phyloP scores from a whole-genome alignment of 2,888 invertebrate species.

The Pollenia amentaria region DNA sequence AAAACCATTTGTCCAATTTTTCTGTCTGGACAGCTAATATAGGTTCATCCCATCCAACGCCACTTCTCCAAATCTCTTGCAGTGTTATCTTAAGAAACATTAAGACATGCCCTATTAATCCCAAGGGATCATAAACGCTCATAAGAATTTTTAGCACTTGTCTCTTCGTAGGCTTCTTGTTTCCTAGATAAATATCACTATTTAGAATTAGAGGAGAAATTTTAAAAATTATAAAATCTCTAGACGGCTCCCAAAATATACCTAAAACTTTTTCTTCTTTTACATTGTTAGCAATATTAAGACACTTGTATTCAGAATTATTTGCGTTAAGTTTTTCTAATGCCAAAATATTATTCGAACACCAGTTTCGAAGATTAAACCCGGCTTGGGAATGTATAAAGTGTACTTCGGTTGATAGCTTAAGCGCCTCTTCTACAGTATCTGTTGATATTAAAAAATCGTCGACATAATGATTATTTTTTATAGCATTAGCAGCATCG shows the following conservation, averaged over 20 bases:
- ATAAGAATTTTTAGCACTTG: slow-evolving; percentile 64
- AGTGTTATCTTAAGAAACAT: slow-evolving; percentile 50
- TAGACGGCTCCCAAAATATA: slow-evolving; percentile 62
- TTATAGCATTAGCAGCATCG: slow-evolving; percentile 27
- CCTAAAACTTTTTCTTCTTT: slow-evolving; percentile 43
- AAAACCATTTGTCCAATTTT: not conserved
- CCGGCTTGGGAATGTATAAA: slow-evolving; percentile 38
- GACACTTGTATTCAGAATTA: not conserved
- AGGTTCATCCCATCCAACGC: slow-evolving; percentile 38
- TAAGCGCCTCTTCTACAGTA: slow-evolving; percentile 35
- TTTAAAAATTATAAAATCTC: no score
- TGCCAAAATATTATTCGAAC: slow-evolving; percentile 19
- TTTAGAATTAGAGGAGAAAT: no score
- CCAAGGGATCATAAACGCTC: slow-evolving; percentile 64
- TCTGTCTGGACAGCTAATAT: slow-evolving; percentile 23
- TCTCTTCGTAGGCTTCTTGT: slow-evolving; percentile 57
- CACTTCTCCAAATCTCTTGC: slow-evolving; percentile 42
- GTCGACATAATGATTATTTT: slow-evolving; percentile 55
- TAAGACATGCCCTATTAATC: slow-evolving; percentile 33
- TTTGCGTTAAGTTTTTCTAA: slow-evolving; percentile 11
- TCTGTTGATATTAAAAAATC: slow-evolving; percentile 50
- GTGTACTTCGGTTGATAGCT: slow-evolving; percentile 27
- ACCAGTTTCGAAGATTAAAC: slow-evolving; percentile 45
- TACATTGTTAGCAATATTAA: slow-evolving; percentile 36
- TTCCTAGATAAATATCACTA: no score